Conservation (phyloP, 1,140 invertebrate genomes). For the Euwallacea fornicatus region DNA sequence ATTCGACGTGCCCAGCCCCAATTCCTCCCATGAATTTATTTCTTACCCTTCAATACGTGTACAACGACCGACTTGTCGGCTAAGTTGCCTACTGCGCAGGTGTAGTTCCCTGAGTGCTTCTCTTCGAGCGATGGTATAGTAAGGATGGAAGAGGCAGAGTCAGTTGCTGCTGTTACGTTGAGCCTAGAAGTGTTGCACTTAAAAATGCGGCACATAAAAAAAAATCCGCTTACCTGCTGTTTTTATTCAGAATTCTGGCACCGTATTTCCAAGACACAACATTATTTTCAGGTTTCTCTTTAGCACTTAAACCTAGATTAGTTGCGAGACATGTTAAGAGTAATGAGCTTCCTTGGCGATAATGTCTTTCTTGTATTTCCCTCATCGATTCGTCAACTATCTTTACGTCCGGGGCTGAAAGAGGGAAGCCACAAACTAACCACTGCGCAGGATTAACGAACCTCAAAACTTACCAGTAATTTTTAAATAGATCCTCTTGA, state of each 20-base stretch:
- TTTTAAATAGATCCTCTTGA: constrained; percentile 64
- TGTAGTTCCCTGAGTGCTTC: constrained; percentile 57
- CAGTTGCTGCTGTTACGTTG: constrained; percentile 48
- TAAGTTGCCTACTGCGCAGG: constrained; percentile 53
- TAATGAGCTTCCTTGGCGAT: constrained; percentile 72
- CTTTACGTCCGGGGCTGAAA: constrained; percentile 64
- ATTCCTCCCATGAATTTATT: background rate
- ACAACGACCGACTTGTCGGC: constrained; percentile 57
- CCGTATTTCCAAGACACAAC: constrained; percentile 53
- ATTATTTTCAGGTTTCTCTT: constrained; percentile 41
- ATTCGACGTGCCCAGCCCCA: background rate
- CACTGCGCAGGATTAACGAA: background rate
- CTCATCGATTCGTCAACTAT: constrained; percentile 69
- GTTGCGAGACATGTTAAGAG: constrained; percentile 66
- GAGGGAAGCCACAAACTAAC: background rate
- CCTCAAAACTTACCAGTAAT: constrained; percentile 56
- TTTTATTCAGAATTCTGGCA: constrained; percentile 47
- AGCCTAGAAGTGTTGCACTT: constrained; percentile 39
- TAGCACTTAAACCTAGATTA: constrained; percentile 52
- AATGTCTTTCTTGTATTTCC: constrained; percentile 68
- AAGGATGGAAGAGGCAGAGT: constrained; percentile 51
- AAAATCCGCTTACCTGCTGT: constrained; percentile 51
- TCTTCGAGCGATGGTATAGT: constrained; percentile 55
- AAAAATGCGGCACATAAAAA: background rate
- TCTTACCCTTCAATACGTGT: constrained; percentile 60